Evolutionary conservation across 2,797 vertebrate species (phyloP), one percentile per base, ranked within the genome.

Genomic region (Gastrophryne carolinensis): DNA sequence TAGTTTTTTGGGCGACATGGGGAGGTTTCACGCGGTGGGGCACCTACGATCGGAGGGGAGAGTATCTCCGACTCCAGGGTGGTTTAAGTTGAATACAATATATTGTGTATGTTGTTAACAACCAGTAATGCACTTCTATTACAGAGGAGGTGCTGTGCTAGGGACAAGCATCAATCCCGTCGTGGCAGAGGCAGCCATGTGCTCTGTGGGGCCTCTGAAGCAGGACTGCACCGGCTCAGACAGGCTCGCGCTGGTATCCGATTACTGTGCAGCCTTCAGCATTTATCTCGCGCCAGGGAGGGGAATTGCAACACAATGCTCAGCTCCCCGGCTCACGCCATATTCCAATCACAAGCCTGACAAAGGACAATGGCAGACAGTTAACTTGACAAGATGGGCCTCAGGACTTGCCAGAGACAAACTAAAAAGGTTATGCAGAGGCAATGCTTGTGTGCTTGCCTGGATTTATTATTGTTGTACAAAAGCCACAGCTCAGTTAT

Each of bases 171-270:
- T n/a, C n/a, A n/a, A n/a, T n/a, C n/a, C n/a, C n/a, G n/a, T n/a
- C n/a, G n/a, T n/a, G 56, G 83, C 27, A 9, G 3, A 12, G n/a
- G 3, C 9, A 2, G 3, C n/a, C 15, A 53, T 21, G 3, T 47
- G 39, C 34, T 71, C 66, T 41, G 57, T 49, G 3, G 66, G 23
- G 5, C 13, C 37, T 39, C 50, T 63, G 10, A 13, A 52, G 50
- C 74, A 64, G 65, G 47, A 53, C 41, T 23, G 52, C 24, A 35
- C 64, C 73, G 17, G 61, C 56, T 61, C 41, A 72, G 52, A 67
- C 60, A 53, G 75, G 75, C 52, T 78, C 12, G 1, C 11, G 49
- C 75, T 24, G 61, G 75, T 39, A 52, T 78, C 61, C 2, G 37
- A 65, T 78, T 72, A 72, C 68, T 4, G 4, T n/a, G 29, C 49